These are phyloP conservation scores for Cyprinodon tularosa DNA, from an alignment of 2,113 vertebrate species.

Conservation along the genomic window DNA sequence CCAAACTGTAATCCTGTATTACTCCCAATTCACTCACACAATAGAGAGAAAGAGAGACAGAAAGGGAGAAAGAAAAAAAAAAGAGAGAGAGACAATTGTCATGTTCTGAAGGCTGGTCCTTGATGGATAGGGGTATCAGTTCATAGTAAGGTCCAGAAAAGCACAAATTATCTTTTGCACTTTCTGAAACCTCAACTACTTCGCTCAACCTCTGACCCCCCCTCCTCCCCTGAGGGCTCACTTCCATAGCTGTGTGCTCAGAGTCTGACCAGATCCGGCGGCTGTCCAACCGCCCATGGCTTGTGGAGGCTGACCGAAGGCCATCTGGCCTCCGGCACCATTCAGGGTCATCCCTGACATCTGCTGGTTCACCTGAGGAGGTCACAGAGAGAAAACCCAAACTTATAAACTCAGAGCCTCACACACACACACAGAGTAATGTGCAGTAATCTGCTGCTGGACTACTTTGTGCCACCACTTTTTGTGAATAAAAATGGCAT, in stretches of 20 bases:
- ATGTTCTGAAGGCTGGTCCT: constrained; percentile 69
- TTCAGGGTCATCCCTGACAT: constrained; percentile 90
- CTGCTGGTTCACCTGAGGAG: constrained; percentile 91
- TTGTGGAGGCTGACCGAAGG: constrained; percentile 85
- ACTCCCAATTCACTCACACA: constrained; percentile 88
- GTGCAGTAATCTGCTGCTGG: neutral
- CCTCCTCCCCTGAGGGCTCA: constrained; percentile 74
- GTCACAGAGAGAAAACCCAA: constrained; percentile 2
- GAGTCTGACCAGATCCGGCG: constrained; percentile 88
- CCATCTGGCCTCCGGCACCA: constrained; percentile 76
- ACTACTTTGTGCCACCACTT: too few species aligned
- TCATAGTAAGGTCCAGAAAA: constrained; percentile 45
- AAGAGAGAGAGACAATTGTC: constrained; percentile 59
- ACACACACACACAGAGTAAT: neutral
- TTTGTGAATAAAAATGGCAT: too few species aligned
- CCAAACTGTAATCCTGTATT: constrained; percentile 79
- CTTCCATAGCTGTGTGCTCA: constrained; percentile 97
- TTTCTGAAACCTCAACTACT: constrained; percentile 41
- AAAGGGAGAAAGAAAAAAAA: constrained; percentile 36
- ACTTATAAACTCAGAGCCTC: neutral
- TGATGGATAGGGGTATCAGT: constrained; percentile 59
- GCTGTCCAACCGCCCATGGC: constrained; percentile 88
- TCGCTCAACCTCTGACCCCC: constrained; percentile 48
- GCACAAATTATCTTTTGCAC: constrained; percentile 46
- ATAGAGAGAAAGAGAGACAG: constrained; percentile 79